Percentiles rank a stretch among this genome's conserved stretches.
Evolutionary conservation across 2,797 vertebrate genomes (phyloP).

Genomic region (Botia kubotai): DNA sequence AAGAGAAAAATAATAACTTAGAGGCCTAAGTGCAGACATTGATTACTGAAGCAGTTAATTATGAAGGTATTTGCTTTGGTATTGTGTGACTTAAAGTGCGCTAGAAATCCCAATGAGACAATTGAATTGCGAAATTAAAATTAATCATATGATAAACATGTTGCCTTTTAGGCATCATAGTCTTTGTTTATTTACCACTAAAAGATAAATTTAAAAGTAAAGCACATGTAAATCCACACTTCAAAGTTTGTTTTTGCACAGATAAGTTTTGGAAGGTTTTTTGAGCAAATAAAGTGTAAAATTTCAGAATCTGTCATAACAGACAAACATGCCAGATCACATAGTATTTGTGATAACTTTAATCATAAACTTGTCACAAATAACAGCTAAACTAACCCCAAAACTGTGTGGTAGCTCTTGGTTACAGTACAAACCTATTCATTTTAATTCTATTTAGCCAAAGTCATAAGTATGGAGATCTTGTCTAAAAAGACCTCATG

Average conservation of each 20-base stretch:
- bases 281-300: neutral
- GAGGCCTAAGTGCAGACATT: conserved; percentile 65
- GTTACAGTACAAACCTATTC: conserved; percentile 8
- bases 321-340: neutral
- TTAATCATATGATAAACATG: conserved; percentile 32
- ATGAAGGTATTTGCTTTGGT: conserved; percentile 66
- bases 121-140: conserved; percentile 28
- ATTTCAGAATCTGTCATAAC: neutral
- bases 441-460: neutral
- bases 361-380: neutral
- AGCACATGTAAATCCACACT: neutral
- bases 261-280: neutral
- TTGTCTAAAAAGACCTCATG: neutral
- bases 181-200: neutral
- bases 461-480: conserved; percentile 3
- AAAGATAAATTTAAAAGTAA: neutral
- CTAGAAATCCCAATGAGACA: conserved; percentile 39
- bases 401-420: neutral
- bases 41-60: conserved; percentile 69
- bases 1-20: conserved; percentile 65
- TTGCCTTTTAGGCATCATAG: neutral
- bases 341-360: neutral
- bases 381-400: neutral
- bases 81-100: conserved; percentile 69
- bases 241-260: neutral